Evolutionary conservation across 2,888 invertebrate genomes (phyloP).

Genomic region (Drosophila maculinotata): DNA sequence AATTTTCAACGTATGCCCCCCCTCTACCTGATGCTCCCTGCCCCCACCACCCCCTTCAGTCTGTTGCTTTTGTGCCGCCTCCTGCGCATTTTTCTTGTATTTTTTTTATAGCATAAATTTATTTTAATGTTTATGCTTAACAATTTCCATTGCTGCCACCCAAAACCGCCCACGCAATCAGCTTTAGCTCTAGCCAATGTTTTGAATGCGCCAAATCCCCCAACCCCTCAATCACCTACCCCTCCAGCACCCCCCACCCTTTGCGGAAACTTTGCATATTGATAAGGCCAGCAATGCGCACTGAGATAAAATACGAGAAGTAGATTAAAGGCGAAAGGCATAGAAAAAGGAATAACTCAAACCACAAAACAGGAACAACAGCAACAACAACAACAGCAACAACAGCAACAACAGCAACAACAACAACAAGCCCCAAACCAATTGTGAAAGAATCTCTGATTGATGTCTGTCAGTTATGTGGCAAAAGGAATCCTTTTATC

Average conservation of each 20-base stretch:
- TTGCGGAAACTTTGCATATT: conserved; percentile 72
- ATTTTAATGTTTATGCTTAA: conserved; percentile 81
- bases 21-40: background rate
- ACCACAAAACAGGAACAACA: background rate
- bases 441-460: conserved; percentile 63
- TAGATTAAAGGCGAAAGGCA: conserved; percentile 62
- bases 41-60: background rate
- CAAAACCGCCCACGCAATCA: conserved; percentile 47
- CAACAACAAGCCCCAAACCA: conserved; percentile 6
- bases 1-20: conserved; percentile 62
- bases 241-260: conserved; percentile 2
- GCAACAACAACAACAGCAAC: too few species aligned
- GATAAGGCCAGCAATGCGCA: conserved; percentile 59
- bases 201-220: conserved; percentile 29
- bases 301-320: conserved; percentile 61
- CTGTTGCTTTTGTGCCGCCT: conserved; percentile 3
- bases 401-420: too few species aligned
- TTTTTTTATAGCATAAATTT: conserved; percentile 75
- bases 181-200: conserved; percentile 51
- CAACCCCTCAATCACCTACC: background rate
- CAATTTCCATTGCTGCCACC: conserved; percentile 66
- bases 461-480: conserved; percentile 70
- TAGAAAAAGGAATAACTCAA: background rate
- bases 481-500: conserved; percentile 69
- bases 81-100: background rate